Evolutionary conservation across 2,113 vertebrate species (phyloP).

Genomic region (Myxocyprinus asiaticus): DNA sequence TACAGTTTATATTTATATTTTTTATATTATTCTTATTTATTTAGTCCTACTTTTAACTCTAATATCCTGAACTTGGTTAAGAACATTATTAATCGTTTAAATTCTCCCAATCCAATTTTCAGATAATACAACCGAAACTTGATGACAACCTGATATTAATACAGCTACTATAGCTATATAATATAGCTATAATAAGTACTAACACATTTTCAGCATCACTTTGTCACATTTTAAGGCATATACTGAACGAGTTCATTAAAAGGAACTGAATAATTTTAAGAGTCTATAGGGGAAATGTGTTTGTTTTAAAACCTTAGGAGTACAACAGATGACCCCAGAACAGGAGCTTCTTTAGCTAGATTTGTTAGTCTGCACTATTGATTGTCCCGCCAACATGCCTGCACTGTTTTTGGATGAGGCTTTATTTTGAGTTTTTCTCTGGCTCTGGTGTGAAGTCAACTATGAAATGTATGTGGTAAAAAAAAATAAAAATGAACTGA

Average conservation of each 20-base stretch:
- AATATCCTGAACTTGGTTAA: too few relatives aligned
- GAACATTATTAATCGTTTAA: too few relatives aligned
- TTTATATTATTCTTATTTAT: too few relatives aligned
- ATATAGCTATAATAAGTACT: too few relatives aligned
- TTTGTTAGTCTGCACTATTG: slow-evolving; percentile 22
- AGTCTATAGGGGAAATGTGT: neutral
- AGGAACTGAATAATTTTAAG: neutral
- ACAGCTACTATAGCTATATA: too few relatives aligned
- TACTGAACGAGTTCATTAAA: neutral
- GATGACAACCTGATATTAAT: too few relatives aligned
- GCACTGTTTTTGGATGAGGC: slow-evolving; percentile 11
- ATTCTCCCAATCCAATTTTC: too few relatives aligned
- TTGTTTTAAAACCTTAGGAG: neutral
- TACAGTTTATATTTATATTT: too few relatives aligned
- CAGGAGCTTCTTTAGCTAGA: slow-evolving; percentile 16
- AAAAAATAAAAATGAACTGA: neutral
- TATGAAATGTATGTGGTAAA: neutral
- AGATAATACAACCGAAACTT: too few relatives aligned
- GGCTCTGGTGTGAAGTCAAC: neutral
- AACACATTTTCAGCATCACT: too few relatives aligned
- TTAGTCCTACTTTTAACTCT: too few relatives aligned
- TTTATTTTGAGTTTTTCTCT: slow-evolving; percentile 12
- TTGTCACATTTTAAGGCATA: too few relatives aligned
- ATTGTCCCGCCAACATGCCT: slow-evolving; percentile 22
- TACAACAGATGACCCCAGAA: slow-evolving; percentile 21